A percentile compares a stretch with the other conserved stretches of the same genome.
Conservation (phyloP, 2,797 vertebrate species). For the Euthynnus affinis region DNA sequence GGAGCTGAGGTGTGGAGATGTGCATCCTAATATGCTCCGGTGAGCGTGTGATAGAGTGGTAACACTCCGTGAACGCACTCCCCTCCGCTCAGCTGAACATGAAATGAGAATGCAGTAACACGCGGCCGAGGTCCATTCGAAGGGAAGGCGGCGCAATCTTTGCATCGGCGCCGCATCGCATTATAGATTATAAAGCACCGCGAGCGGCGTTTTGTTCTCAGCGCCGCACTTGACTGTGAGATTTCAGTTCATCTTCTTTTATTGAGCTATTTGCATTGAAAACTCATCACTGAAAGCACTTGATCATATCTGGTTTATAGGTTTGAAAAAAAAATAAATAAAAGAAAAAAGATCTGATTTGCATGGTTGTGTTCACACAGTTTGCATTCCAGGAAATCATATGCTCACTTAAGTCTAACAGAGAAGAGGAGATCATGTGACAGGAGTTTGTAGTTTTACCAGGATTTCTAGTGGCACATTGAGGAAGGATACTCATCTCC, state of each 20-base stretch:
- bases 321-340: background rate
- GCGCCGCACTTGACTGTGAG: background rate
- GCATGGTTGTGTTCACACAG: slow-evolving; percentile 18
- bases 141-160: slow-evolving; percentile 38
- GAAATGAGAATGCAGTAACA: slow-evolving; percentile 40
- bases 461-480: background rate
- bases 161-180: slow-evolving; percentile 44
- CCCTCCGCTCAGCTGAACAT: slow-evolving; percentile 37
- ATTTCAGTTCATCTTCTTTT: slow-evolving; percentile 33
- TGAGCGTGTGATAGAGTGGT: slow-evolving; percentile 53
- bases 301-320: slow-evolving; percentile 24
- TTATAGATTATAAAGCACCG: slow-evolving; percentile 40
- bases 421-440: background rate
- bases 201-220: slow-evolving; percentile 25
- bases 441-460: background rate
- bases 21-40: slow-evolving; percentile 39
- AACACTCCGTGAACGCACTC: slow-evolving; percentile 34
- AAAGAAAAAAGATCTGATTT: background rate
- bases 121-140: slow-evolving; percentile 18
- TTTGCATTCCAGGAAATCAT: slow-evolving; percentile 26
- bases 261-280: slow-evolving; percentile 34
- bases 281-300: slow-evolving; percentile 28
- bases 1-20: slow-evolving; percentile 21
- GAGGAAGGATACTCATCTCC: no score
- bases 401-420: slow-evolving; percentile 14